These are phyloP conservation scores for Listrodromus nycthemerus DNA, from an alignment of 2,888 invertebrate species.

Conservation along the genomic window DNA sequence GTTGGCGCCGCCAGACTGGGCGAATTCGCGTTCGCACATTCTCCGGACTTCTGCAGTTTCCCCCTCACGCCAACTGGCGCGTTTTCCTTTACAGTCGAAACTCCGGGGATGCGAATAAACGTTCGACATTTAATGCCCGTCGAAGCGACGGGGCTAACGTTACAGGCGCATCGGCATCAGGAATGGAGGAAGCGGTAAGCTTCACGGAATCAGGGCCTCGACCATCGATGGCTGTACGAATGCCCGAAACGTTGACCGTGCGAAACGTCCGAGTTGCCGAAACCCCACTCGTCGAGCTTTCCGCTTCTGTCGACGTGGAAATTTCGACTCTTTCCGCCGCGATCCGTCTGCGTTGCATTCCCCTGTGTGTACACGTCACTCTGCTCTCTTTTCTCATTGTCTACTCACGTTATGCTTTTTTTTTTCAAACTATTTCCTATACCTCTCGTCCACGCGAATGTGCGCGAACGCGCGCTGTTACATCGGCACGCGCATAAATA, in stretches of 20 bases:
- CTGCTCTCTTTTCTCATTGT: background rate
- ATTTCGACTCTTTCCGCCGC: constrained; percentile 7
- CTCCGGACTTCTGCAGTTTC: constrained; percentile 39
- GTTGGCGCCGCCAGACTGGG: constrained; percentile 65
- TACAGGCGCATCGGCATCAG: constrained; percentile 56
- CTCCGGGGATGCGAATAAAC: constrained; percentile 77
- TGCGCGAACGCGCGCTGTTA: constrained; percentile 14
- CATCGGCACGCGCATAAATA: constrained; percentile 49
- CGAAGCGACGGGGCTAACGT: constrained; percentile 71
- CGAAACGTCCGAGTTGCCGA: constrained; percentile 55
- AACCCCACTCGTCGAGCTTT: constrained; percentile 65
- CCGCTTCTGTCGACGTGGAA: constrained; percentile 57
- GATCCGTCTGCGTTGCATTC: background rate
- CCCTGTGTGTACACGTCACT: background rate
- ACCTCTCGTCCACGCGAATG: constrained; percentile 9
- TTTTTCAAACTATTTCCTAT: background rate
- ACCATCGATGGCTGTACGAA: constrained; percentile 22
- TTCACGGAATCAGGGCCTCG: constrained; percentile 41
- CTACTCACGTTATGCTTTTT: background rate
- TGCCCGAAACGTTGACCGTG: constrained; percentile 38
- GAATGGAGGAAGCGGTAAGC: background rate
- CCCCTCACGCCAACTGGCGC: constrained; percentile 14
- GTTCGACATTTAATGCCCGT: constrained; percentile 81
- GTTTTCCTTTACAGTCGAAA: constrained; percentile 71
- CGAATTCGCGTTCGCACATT: constrained; percentile 51